Evolutionary conservation across 2,888 invertebrate species (phyloP).

Genomic region (Abrostola triplasia): DNA sequence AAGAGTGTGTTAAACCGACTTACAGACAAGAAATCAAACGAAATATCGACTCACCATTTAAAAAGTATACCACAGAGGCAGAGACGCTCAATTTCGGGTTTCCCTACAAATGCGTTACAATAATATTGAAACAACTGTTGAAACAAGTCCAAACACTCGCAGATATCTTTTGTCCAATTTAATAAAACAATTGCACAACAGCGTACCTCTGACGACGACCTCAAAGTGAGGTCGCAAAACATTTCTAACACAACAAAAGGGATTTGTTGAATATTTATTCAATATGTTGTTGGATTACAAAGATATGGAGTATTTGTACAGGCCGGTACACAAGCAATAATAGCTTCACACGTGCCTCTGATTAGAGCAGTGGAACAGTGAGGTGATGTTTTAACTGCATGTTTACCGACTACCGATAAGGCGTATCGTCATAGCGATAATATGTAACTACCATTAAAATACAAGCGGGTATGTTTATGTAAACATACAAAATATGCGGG

Average conservation of each 20-base stretch:
- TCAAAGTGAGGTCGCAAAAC: neutral
- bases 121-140: neutral
- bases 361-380: constrained; percentile 25
- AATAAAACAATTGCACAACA: constrained; percentile 12
- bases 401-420: constrained; percentile 30
- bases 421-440: constrained; percentile 11
- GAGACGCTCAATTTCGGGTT: no score
- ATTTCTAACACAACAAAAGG: constrained; percentile 3
- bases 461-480: constrained; percentile 8
- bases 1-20: no score
- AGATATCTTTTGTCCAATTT: constrained; percentile 1
- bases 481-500: neutral
- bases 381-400: constrained; percentile 9
- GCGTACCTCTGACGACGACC: neutral
- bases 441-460: neutral
- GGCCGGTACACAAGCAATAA: constrained; percentile 22
- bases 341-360: constrained; percentile 42
- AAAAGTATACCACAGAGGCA: no score
- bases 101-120: neutral
- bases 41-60: no score
- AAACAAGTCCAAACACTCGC: neutral
- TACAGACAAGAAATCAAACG: no score
- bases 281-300: constrained; percentile 1
- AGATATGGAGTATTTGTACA: constrained; percentile 23
- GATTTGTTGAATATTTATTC: constrained; percentile 14